Conservation (phyloP, 2,888 invertebrate species). For the Tridacna gigas region DNA sequence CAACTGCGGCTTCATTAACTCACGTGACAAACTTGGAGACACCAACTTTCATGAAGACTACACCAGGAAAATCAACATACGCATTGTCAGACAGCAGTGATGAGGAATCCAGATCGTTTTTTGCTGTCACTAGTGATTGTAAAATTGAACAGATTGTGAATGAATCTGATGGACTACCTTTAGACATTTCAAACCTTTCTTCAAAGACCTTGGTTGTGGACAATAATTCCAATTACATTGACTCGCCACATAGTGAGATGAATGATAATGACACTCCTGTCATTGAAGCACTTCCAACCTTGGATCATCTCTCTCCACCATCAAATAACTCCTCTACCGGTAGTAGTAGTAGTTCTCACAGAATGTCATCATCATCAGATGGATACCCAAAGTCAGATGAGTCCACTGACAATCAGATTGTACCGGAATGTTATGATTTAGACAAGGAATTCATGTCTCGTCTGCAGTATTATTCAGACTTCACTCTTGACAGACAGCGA, state of each 20-base stretch:
- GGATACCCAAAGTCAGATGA: constrained; percentile 72
- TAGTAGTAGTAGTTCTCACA: constrained; percentile 51
- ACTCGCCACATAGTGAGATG: constrained; percentile 60
- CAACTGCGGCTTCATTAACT: constrained; percentile 51
- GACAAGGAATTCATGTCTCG: constrained; percentile 77
- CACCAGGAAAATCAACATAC: constrained; percentile 36
- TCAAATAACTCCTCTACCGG: constrained; percentile 58
- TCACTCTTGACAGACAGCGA: constrained; percentile 77
- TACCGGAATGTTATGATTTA: constrained; percentile 69
- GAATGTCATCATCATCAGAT: constrained; percentile 68
- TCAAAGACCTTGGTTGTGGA: constrained; percentile 70
- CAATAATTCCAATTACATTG: constrained; percentile 70
- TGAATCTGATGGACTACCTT: constrained; percentile 58
- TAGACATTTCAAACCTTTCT: constrained; percentile 53
- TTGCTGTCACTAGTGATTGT: constrained; percentile 33
- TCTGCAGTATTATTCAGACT: constrained; percentile 78
- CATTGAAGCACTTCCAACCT: constrained; percentile 60
- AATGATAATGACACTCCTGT: constrained; percentile 59
- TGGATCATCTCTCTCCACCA: constrained; percentile 61
- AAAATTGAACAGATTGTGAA: constrained; percentile 49
- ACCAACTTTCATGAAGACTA: constrained; percentile 63
- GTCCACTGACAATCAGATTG: constrained; percentile 74
- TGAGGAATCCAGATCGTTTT: constrained; percentile 52
- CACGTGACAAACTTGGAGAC: constrained; percentile 64
- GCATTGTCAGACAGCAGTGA: constrained; percentile 41